Conservation (phyloP, 1,140 invertebrate species). For the Drosophila tani region DNA sequence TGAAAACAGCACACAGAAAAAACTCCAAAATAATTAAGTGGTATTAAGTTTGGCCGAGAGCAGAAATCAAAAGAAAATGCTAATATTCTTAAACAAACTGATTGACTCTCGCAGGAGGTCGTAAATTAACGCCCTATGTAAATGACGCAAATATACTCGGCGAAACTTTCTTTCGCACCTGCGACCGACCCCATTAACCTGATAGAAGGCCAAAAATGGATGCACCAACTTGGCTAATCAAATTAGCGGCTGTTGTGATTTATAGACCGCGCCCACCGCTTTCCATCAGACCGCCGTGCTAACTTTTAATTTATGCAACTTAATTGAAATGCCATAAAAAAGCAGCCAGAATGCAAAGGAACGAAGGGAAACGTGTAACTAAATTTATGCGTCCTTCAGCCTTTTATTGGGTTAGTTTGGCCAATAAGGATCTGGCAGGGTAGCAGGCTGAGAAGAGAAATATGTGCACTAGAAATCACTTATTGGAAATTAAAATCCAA, state of each 20-base stretch:
- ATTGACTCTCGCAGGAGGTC: constrained; percentile 21
- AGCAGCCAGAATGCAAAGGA: constrained; percentile 19
- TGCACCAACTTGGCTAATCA: constrained; percentile 57
- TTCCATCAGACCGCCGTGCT: constrained; percentile 3
- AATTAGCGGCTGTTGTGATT: constrained; percentile 60
- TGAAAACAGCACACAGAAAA: not conserved
- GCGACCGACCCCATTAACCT: constrained; percentile 42
- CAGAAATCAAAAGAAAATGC: constrained; percentile 18
- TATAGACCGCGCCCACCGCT: constrained; percentile 42
- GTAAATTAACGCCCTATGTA: constrained; percentile 41
- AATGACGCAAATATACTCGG: constrained; percentile 28
- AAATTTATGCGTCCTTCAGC: constrained; percentile 54
- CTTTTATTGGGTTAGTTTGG: constrained; percentile 51
- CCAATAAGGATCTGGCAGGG: constrained; percentile 1
- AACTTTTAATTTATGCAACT: constrained; percentile 68
- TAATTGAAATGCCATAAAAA: constrained; percentile 67
- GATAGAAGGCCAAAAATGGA: constrained; percentile 43
- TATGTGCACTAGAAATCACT: not conserved
- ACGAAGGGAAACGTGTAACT: constrained; percentile 30
- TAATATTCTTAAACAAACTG: constrained; percentile 23
- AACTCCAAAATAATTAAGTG: constrained; percentile 25
- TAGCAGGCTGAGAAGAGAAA: not conserved
- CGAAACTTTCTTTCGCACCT: constrained; percentile 40
- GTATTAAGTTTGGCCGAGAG: constrained; percentile 13
- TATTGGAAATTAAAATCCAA: not conserved